phyloP scores from a whole-genome alignment of 2,888 invertebrate genomes.

The Pristionchus maxplancki region DNA sequence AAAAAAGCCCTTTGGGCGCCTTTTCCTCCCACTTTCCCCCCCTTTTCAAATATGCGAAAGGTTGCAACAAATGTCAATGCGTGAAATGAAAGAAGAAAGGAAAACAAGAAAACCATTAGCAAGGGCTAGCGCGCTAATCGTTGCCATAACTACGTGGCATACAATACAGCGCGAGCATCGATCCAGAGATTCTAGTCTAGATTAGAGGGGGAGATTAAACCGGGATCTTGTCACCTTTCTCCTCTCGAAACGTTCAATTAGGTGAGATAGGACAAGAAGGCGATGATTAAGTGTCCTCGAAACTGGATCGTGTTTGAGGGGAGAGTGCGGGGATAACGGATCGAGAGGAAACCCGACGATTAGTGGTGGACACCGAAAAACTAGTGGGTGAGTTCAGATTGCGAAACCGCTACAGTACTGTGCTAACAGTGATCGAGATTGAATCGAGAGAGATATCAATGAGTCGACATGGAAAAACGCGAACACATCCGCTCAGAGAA shows the following conservation, averaged over 20 bases:
- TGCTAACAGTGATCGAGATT: neutral
- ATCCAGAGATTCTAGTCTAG: slow-evolving; percentile 7
- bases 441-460: neutral
- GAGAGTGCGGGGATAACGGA: slow-evolving; percentile 7
- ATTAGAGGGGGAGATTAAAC: neutral
- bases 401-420: slow-evolving; percentile 31
- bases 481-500: neutral
- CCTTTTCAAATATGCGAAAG: neutral
- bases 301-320: slow-evolving; percentile 31
- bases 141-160: neutral
- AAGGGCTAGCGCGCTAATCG: neutral
- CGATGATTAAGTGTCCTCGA: slow-evolving; percentile 41
- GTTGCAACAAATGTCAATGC: neutral
- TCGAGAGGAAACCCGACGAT: slow-evolving; percentile 11
- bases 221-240: slow-evolving; percentile 35
- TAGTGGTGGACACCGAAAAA: slow-evolving; percentile 35
- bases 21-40: neutral
- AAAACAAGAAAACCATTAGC: neutral
- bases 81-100: neutral
- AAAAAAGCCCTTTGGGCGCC: neutral
- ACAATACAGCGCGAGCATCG: neutral
- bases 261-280: slow-evolving; percentile 28
- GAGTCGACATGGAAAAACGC: neutral
- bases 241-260: slow-evolving; percentile 33
- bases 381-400: neutral